Conservation (phyloP, 2,113 vertebrate species). For the Pterophyllum scalare region DNA sequence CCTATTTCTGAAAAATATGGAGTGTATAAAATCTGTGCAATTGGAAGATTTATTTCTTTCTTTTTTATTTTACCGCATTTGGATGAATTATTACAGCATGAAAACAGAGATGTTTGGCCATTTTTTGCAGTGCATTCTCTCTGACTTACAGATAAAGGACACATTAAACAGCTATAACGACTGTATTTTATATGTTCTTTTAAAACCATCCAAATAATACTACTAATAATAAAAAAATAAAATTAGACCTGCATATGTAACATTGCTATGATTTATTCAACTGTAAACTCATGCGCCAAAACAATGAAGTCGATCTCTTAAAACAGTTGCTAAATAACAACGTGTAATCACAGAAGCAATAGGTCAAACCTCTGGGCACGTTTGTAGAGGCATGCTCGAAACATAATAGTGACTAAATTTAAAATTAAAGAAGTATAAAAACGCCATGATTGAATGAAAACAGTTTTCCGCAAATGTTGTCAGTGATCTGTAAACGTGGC, state of each 20-base stretch:
- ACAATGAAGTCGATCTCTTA: neutral
- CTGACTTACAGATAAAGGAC: neutral
- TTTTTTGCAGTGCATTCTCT: slow-evolving; percentile 49
- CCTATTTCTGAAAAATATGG: neutral
- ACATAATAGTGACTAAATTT: neutral
- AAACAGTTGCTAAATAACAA: neutral
- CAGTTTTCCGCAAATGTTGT: neutral
- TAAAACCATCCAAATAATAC: neutral
- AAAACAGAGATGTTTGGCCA: neutral
- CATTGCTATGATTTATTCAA: neutral
- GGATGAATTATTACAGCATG: neutral
- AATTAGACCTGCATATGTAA: neutral
- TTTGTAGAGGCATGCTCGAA: neutral
- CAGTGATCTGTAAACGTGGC: slow-evolving; percentile 43
- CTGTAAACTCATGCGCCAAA: neutral
- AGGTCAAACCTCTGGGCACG: neutral
- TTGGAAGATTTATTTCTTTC: neutral
- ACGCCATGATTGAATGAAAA: neutral
- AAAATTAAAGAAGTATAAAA: neutral
- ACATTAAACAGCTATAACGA: neutral
- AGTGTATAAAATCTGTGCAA: neutral
- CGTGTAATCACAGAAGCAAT: slow-evolving; percentile 2
- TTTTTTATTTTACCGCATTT: neutral
- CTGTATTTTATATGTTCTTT: neutral
- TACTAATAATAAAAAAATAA: neutral